A percentile compares a stretch with the other conserved stretches of the same genome.
Conservation (phyloP, 1,140 invertebrate species). For the Bombus soroeensis region DNA sequence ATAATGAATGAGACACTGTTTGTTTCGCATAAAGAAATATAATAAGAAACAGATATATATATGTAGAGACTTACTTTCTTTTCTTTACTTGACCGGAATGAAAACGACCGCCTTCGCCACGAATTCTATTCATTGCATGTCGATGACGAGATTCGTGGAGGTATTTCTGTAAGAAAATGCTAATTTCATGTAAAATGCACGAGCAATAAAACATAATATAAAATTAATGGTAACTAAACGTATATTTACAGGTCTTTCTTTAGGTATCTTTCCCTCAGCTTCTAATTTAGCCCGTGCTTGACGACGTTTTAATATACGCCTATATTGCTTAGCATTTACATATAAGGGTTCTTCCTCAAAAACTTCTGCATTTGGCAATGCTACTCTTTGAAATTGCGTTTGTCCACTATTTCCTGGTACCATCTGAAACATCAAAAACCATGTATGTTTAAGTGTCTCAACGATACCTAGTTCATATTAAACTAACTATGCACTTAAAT, state of each 20-base stretch:
- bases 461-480: not conserved
- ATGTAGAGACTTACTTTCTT: conserved; percentile 78
- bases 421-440: conserved; percentile 81
- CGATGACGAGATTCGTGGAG: conserved; percentile 98
- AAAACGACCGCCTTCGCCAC: conserved; percentile 98
- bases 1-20: conserved; percentile 47
- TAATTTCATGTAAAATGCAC: not conserved
- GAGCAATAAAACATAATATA: no score
- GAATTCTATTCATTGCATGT: conserved; percentile 98
- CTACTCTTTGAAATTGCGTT: conserved; percentile 86
- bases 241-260: conserved; percentile 91
- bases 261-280: conserved; percentile 97
- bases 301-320: conserved; percentile 94
- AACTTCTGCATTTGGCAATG: conserved; percentile 87
- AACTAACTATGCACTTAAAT: not conserved
- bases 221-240: not conserved
- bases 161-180: conserved; percentile 92
- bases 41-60: conserved; percentile 2
- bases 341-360: conserved; percentile 97
- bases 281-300: conserved; percentile 96
- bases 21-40: conserved; percentile 23
- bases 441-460: conserved; percentile 11
- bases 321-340: conserved; percentile 99
- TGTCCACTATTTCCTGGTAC: conserved; percentile 85
- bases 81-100: conserved; percentile 90